Evolutionary conservation across 2,888 invertebrate species (phyloP), one percentile per base, ranked within the genome.

Genomic region (Nemurella pictetii): DNA sequence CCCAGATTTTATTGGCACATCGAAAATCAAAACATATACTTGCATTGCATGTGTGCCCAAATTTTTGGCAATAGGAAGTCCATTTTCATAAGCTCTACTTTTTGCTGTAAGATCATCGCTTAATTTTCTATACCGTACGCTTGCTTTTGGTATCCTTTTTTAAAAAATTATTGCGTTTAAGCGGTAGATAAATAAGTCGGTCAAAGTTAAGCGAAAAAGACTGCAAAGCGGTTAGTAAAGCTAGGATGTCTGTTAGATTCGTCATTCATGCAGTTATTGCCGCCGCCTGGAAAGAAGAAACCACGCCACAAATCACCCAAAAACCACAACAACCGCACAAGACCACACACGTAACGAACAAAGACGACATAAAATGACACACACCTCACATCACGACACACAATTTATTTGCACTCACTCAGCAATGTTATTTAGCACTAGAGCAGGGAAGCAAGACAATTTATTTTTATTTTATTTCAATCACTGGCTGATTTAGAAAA

Each of bases 251-350:
- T 26, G 82, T 82, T 82, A 82, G 55, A 72, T 82, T 32, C 80
- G 55, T 36, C 72, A 72, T 78, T 55, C 84, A 85, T 87, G 86
- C 86, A 86, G 86, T 86, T 87, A 87, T 85, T 86, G 87, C 80
- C 87, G 85, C 83, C 87, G 86, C 85, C 87, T 87, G 87, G 85
- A 87, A 87, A 85, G 85, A 78, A 85, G 72, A 85, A 75, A 85
- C 83, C 83, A 85, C 81, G 74, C 35, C 73, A 83, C 78, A 78
- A 78, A 84, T 85, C 85, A 85, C 85, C 77, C 78, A 83, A 85
- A 84, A 77, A 74, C 73, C 83, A 73, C n/a, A 85, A n/a, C 80
- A 81, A 81, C 35, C 35, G 3, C 80, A 81, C 80, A 81, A 15
- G 12, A 7, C 75, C 30, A 80, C 32, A 30, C 20, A 75, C 5